Conservation (phyloP, 2,797 vertebrate genomes). For the Dromococcyx pavoninus region DNA sequence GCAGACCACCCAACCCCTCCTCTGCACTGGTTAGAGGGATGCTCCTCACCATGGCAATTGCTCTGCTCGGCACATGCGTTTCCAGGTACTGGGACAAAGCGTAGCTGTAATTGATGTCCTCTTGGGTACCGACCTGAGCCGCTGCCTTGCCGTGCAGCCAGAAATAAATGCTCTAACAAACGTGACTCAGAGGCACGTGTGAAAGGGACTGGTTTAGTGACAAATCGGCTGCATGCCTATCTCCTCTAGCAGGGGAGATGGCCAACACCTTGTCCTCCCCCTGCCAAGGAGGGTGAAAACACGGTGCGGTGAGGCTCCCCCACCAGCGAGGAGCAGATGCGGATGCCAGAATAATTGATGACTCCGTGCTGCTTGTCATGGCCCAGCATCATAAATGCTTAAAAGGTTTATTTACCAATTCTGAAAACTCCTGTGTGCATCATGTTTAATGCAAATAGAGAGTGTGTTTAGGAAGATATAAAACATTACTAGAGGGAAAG, state of each 20-base stretch:
- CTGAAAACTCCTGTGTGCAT: constrained; percentile 21
- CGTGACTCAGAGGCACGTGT: constrained; percentile 22
- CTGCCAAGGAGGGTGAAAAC: background rate
- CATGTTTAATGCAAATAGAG: constrained; percentile 59
- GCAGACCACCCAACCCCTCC: background rate
- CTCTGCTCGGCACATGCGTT: background rate
- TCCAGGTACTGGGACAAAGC: constrained; percentile 55
- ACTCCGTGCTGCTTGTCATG: background rate
- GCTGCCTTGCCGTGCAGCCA: constrained; percentile 1
- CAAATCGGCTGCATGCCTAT: background rate
- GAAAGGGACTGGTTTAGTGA: background rate
- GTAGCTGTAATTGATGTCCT: constrained; percentile 27
- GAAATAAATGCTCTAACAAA: constrained; percentile 21
- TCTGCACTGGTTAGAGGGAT: background rate
- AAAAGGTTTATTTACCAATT: constrained; percentile 69
- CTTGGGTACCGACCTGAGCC: background rate
- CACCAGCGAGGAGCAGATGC: background rate
- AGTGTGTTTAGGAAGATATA: constrained; percentile 60
- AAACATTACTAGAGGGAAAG: constrained; percentile 50
- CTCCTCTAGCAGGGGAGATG: background rate
- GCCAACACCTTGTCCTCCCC: constrained; percentile 17
- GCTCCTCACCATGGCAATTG: constrained; percentile 43
- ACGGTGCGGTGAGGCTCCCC: background rate
- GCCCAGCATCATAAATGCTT: constrained; percentile 44
- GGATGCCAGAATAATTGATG: constrained; percentile 6